Percentiles rank a stretch among this genome's conserved stretches.
Conservation (phyloP, 2,113 vertebrate genomes). For the Zosterops pallidus region DNA sequence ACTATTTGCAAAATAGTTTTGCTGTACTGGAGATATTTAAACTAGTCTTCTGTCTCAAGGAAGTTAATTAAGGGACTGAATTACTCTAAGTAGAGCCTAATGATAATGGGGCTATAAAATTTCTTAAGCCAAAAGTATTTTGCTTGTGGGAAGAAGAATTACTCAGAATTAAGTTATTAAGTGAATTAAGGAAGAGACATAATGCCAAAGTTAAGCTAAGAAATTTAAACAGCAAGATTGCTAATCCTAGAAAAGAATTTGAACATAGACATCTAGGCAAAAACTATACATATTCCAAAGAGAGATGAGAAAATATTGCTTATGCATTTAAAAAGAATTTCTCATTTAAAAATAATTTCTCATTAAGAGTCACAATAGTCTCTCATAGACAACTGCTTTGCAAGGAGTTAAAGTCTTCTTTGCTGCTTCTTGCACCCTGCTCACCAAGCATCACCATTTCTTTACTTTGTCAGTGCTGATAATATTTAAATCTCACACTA, state of each 20-base stretch:
- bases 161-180: background rate
- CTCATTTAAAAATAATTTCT: background rate
- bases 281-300: background rate
- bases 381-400: background rate
- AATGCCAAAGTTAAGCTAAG: background rate
- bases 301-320: background rate
- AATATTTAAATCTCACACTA: background rate
- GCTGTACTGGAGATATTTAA: background rate
- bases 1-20: background rate
- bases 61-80: background rate
- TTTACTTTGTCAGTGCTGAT: background rate
- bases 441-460: background rate
- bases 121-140: background rate
- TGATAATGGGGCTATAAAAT: background rate
- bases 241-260: background rate
- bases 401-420: background rate
- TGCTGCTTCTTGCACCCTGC: background rate
- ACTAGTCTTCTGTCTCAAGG: background rate
- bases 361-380: background rate
- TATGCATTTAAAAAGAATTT: background rate
- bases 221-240: background rate
- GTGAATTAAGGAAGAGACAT: background rate
- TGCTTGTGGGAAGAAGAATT: background rate
- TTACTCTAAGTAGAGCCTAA: background rate
- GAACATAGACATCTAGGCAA: background rate